Base-by-base conservation (phyloP, 2,888 invertebrate genomes). In the Heliconius ismenius region DNA sequence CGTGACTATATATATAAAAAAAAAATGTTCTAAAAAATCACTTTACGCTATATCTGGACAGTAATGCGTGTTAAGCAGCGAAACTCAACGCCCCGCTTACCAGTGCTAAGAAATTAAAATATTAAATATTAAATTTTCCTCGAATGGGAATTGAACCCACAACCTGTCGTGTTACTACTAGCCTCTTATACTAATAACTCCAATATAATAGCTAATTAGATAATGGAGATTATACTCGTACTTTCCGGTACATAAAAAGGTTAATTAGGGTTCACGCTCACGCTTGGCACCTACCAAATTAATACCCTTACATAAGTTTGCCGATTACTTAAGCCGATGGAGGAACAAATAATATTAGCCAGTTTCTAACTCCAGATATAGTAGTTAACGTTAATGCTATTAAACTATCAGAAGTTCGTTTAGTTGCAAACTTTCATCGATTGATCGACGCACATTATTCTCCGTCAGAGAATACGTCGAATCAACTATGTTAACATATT, bases 321-420 rank as follows among this genome's bases (percentile, higher is more conserved):
- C 21, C 32, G 32, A 32, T 32, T 32, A 36, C 64, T 72, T 73
- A 73, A 75, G 73, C 64, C 73, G 73, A 75, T n/a, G 75, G 73
- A 77, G 69, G 65, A 70, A 73, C 77, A 75, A 79, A 79, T 76
- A 79, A 77, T 79, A 77, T 75, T 79, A 79, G 76, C 69, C 69
- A 32, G 54, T 70, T 70, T 58, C 58, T 28, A 54, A 70, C 54
- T 70, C 49, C 67, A 74, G 60, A 54, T 73, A 75, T 75, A 58
- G 72, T 80, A 79, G 80, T 81, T 77, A 79, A 78, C 79, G 76
- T 68, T 79, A 76, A 81, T 81, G 80, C 80, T 76, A 70, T 79
- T 81, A 80, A 81, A 79, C 81, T 80, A 79, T 81, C 79, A 80
- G 76, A 81, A 77, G 77, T 76, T 73, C 58, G 65, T 67, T 76